Base-by-base conservation (phyloP, 2,888 invertebrate genomes). In the Eurois occulta region DNA sequence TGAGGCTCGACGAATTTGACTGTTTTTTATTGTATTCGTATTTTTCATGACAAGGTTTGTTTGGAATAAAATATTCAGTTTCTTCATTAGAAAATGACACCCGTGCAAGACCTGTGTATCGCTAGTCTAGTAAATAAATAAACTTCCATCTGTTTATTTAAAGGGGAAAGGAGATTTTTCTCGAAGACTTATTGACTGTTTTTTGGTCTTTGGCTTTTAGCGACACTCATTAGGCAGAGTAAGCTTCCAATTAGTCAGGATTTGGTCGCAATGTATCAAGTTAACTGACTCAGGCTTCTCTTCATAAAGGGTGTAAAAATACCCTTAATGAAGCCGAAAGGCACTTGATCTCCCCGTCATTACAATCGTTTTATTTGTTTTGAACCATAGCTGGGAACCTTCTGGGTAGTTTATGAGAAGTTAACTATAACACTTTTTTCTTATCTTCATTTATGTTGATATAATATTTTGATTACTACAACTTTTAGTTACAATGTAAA, bases 181-280 rank as follows among this genome's bases (percentile, higher is more conserved):
- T 7, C 35, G 21, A 77, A n/a, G 62, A 52, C n/a, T 41, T 48
- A 32, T 60, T 46, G 62, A 41, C 41, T 10, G 10, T 75, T 64
- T 46, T n/a, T 38, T 32, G 10, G n/a, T 41, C 21, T 78, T 58
- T 28, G n/a, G 13, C 24, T 38, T n/a, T 58, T 24, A 21, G 28
- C 24, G 46, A 60, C 21, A 41, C 32, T 48, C 58, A 38, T 78
- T 77, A 77, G 43, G 7, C 1, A 7, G 24, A 28, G 13, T 24
- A 38, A 78, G 68, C 55, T 67, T 68, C 32, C 48, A 24, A 68
- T 77, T 60, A 77, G 24, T 77, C 8, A 68, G 21, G 24, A n/a
- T 69, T 32, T 68, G 21, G 38, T 16, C 4, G 58, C 13, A 46
- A 8, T 67, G 46, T 76, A 55, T 52, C 43, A 67, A 58, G 28